phyloP scores from a whole-genome alignment of 2,888 invertebrate species.

The Pristionchus exspectatus region DNA sequence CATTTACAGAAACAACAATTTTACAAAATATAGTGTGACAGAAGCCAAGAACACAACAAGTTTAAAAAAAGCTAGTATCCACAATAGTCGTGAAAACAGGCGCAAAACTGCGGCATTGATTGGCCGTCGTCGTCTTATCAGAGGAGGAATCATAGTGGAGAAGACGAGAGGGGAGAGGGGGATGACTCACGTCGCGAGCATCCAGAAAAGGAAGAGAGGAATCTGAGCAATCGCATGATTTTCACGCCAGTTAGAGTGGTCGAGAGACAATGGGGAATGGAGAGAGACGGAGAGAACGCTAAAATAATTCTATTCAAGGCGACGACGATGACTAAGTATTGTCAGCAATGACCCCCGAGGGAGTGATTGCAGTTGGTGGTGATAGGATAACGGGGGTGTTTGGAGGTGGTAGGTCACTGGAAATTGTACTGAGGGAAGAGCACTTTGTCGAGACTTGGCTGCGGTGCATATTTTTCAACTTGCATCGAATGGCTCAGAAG shows the following conservation, averaged over 20 bases:
- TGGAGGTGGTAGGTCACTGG: neutral
- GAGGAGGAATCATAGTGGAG: constrained; percentile 40
- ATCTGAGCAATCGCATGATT: constrained; percentile 20
- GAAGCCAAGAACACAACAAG: neutral
- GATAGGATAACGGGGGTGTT: neutral
- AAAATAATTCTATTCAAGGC: neutral
- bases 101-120: constrained; percentile 1
- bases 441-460: neutral
- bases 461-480: no score
- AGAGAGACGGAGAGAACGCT: neutral
- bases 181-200: constrained; percentile 19
- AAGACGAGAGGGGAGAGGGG: neutral
- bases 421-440: neutral
- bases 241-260: neutral
- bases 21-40: neutral
- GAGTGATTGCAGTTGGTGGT: neutral
- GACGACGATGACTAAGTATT: neutral
- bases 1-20: no score
- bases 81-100: neutral
- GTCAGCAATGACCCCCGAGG: neutral
- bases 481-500: no score
- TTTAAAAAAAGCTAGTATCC: neutral
- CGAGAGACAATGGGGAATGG: constrained; percentile 6
- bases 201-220: constrained; percentile 44
- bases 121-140: constrained; percentile 27